A percentile compares a stretch with the other conserved stretches of the same genome.
These are phyloP conservation scores for Eurystomus glaucurus DNA, from an alignment of 2,797 vertebrate species.

Conservation along the genomic window DNA sequence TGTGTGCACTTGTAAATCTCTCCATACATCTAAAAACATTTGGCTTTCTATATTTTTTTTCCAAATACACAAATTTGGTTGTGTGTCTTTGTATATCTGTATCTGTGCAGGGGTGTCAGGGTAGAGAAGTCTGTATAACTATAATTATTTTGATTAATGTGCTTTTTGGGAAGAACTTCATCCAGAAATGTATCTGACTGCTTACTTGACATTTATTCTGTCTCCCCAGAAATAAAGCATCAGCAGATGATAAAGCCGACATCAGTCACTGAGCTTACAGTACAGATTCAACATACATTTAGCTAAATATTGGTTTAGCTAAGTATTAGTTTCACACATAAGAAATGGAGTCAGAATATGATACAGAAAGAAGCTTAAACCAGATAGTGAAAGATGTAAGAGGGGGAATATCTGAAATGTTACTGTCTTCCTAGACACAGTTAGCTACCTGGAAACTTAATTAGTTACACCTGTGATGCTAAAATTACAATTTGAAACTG, in stretches of 20 bases:
- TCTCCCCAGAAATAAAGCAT: not conserved
- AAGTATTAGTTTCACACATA: not conserved
- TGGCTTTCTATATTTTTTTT: not conserved
- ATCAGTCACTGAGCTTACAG: not conserved
- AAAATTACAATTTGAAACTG: not conserved
- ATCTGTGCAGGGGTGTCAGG: rapidly evolving
- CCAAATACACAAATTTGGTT: not conserved
- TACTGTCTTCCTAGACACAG: not conserved
- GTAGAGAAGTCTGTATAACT: not conserved
- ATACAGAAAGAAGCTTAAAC: not conserved
- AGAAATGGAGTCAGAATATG: not conserved
- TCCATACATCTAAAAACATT: not conserved
- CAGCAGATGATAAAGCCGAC: not conserved
- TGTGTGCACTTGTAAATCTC: not conserved
- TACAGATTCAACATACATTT: not conserved
- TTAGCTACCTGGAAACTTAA: not conserved
- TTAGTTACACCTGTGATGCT: not conserved
- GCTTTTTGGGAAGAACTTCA: not conserved
- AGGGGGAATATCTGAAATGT: not conserved
- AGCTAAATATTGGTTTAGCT: not conserved
- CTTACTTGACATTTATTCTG: not conserved
- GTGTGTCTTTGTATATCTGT: not conserved
- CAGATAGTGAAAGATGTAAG: not conserved
- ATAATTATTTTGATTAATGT: not conserved
- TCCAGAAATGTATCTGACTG: not conserved